These are phyloP conservation scores for Limnephilus marmoratus DNA, from an alignment of 2,888 invertebrate genomes.

Conservation along the genomic window DNA sequence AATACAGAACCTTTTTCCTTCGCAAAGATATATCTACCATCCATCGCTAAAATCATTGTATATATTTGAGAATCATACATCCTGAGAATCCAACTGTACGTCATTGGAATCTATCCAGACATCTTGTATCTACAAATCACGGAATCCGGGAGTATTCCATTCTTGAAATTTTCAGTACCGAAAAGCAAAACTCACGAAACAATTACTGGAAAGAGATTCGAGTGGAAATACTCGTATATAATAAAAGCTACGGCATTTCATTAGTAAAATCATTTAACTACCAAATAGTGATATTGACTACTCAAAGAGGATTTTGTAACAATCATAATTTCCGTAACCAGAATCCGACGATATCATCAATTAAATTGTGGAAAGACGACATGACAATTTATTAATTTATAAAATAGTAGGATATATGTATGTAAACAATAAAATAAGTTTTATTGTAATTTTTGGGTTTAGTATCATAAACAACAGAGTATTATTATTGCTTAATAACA, in stretches of 20 bases:
- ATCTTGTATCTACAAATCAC: not conserved
- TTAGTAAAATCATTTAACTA: not conserved
- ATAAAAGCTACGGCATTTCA: not conserved
- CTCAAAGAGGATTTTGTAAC: too few species aligned
- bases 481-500: too few species aligned
- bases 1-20: not conserved
- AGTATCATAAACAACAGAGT: too few species aligned
- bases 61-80: not conserved
- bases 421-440: too few species aligned
- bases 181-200: not conserved
- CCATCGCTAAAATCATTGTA: not conserved
- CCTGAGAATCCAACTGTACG: not conserved
- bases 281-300: not conserved
- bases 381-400: too few species aligned
- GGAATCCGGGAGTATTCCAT: not conserved
- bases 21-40: not conserved
- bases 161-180: not conserved
- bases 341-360: too few species aligned
- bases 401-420: too few species aligned
- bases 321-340: too few species aligned
- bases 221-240: not conserved
- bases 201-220: not conserved
- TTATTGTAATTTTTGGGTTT: too few species aligned
- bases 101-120: not conserved
- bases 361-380: too few species aligned